Percentiles rank a stretch among this genome's conserved stretches.
phyloP scores from a whole-genome alignment of 2,888 invertebrate genomes.

The Brachypalpus laphriformis region DNA sequence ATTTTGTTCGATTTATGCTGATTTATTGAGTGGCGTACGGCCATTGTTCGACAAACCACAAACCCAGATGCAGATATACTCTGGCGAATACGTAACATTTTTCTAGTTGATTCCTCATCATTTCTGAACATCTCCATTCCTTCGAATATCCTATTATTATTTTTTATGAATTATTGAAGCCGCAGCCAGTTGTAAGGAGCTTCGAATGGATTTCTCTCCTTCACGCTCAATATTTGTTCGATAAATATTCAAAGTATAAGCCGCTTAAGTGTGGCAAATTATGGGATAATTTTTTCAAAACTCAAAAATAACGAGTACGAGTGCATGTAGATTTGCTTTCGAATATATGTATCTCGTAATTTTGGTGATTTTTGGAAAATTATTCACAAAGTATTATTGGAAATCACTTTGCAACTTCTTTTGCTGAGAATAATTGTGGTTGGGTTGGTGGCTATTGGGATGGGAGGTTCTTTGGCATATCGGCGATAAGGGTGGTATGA shows the following conservation, averaged over 20 bases:
- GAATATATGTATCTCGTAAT: constrained; percentile 41
- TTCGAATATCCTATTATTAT: constrained; percentile 16
- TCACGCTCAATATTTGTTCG: constrained; percentile 19
- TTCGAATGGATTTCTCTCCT: constrained; percentile 22
- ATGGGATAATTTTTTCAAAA: constrained; percentile 58
- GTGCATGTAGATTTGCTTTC: not conserved
- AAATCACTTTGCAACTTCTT: constrained; percentile 10
- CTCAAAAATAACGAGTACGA: constrained; percentile 47
- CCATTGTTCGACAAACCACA: not conserved
- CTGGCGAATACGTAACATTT: constrained; percentile 38
- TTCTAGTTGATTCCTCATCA: not conserved
- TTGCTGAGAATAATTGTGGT: constrained; percentile 2
- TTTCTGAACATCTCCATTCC: not conserved
- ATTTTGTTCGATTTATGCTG: constrained; percentile 11
- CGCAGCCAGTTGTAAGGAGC: constrained; percentile 16
- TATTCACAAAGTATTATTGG: constrained; percentile 29
- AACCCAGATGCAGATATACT: not conserved
- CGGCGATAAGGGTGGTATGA: not conserved
- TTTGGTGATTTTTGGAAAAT: constrained; percentile 43
- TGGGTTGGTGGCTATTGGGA: not conserved
- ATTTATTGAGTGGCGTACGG: constrained; percentile 21
- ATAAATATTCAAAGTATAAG: constrained; percentile 68
- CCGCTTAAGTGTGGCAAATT: constrained; percentile 64
- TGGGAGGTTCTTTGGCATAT: too few relatives aligned
- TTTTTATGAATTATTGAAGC: constrained; percentile 45